A percentile compares a stretch with the other conserved stretches of the same genome.
Evolutionary conservation across 2,113 vertebrate genomes (phyloP).

Genomic region (Girardinichthys multiradiatus): DNA sequence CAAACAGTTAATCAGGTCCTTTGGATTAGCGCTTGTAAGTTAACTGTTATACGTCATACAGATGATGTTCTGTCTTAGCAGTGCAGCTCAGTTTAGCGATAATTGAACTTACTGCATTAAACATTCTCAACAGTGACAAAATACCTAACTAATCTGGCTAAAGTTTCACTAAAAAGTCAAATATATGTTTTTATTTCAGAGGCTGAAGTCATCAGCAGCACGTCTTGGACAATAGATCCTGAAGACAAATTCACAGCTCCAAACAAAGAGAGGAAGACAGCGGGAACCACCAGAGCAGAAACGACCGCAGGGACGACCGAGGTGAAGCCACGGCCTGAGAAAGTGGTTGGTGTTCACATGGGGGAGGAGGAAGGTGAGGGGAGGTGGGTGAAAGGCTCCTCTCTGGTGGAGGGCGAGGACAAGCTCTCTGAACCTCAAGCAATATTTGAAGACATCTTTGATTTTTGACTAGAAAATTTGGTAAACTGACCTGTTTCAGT

Average conservation of each 20-base stretch:
- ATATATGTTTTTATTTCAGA: conserved; percentile 20
- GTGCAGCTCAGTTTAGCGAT: too few species aligned
- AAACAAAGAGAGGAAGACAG: not conserved
- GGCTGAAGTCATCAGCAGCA: conserved; percentile 61
- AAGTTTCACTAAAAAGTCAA: too few species aligned
- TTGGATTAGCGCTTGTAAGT: not conserved
- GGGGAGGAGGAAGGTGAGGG: conserved; percentile 19
- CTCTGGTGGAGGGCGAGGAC: conserved; percentile 34
- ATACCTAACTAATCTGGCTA: too few species aligned
- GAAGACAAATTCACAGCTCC: not conserved
- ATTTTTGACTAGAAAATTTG: conserved; percentile 61
- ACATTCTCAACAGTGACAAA: too few species aligned
- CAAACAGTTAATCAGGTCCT: too few species aligned
- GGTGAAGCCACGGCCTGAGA: not conserved
- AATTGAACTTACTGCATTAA: too few species aligned
- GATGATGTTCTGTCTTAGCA: too few species aligned
- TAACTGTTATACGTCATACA: not conserved
- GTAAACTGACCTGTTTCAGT: not conserved
- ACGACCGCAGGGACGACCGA: not conserved
- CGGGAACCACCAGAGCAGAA: not conserved
- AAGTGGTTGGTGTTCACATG: fast-evolving
- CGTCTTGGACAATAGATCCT: conserved; percentile 53
- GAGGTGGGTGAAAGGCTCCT: conserved; percentile 37
- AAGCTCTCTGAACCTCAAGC: conserved; percentile 13
- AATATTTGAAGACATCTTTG: conserved; percentile 76